Base-by-base conservation (phyloP, 2,113 vertebrate genomes). In the Aleadryas rufinucha region DNA sequence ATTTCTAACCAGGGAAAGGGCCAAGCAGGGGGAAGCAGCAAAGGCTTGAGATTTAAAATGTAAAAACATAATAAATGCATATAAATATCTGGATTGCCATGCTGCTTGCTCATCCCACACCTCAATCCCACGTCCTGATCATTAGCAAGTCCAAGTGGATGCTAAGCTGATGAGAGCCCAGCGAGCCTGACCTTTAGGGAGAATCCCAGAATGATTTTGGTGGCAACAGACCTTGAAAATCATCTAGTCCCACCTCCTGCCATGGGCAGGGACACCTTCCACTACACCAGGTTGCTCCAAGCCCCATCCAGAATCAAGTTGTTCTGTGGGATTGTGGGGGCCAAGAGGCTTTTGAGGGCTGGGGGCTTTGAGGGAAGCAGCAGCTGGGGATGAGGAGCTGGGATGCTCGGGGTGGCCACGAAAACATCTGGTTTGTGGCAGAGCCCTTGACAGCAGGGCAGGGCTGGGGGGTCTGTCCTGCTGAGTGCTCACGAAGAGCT, bases 381-480 rank as follows among this genome's bases (percentile, higher is more conserved):
- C 49, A 3, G 6, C 10, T 21, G 76, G 7, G 6, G 23, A 39
- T 4, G 20, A 47, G 81, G 44, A 78, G 54, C 76, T 42, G 53
- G n/a, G 42, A n/a, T 3, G 5, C 20, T 50, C 1, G 7, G 30
- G 47, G 53, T 1, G 0, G 52, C 63, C 44, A 45, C 7, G 0
- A 19, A 27, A 56, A 30, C 59, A 27, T 68, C n/a, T 82, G 76
- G 49, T n/a, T 78, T 42, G 28, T 28, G 30, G 42, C 18, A 33
- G 13, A 63, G 24, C 49, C 20, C 53, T 76, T 76, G 47, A 7
- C 56, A 82, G 70, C 54, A 63, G 64, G 31, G 64, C 56, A 49
- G 71, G 63, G 49, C 71, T 56, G 31, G 10, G 8, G 31, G 31
- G 9, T 41, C 50, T 75, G 59, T 60, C 61, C 68, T 27, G n/a